Conservation (phyloP, 2,888 invertebrate species). For the Pegoplata infirma region DNA sequence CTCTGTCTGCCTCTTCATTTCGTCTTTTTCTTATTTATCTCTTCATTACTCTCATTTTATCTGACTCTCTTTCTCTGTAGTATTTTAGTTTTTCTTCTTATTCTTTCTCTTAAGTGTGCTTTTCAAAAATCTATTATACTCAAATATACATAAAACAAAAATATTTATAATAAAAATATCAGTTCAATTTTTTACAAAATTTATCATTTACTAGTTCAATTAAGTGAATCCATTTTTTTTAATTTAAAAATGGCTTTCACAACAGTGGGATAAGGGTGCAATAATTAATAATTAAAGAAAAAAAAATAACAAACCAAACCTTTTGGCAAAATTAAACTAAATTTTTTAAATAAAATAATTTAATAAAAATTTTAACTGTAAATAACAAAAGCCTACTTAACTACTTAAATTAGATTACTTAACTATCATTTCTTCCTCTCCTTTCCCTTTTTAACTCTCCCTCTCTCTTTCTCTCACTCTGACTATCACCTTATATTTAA, state of each 20-base stretch:
- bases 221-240: slow-evolving; percentile 7
- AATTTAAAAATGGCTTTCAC: slow-evolving; percentile 21
- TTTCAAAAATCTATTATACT: slow-evolving; percentile 9
- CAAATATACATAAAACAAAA: not conserved
- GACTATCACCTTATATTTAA: slow-evolving; percentile 4
- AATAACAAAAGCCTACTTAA: not conserved
- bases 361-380: slow-evolving; percentile 2
- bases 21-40: not conserved
- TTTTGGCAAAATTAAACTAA: slow-evolving; percentile 31
- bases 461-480: not conserved
- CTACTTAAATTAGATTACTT: slow-evolving; percentile 3
- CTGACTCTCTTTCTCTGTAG: not conserved
- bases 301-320: slow-evolving; percentile 3
- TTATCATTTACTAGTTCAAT: slow-evolving; percentile 46
- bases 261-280: slow-evolving; percentile 71
- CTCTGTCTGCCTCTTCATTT: not conserved
- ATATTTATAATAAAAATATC: slow-evolving; percentile 15
- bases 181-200: slow-evolving; percentile 3
- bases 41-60: not conserved
- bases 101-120: not conserved
- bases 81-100: not conserved
- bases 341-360: slow-evolving; percentile 12
- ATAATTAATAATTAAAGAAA: slow-evolving; percentile 60
- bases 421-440: not conserved
- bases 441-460: too few relatives aligned